Evolutionary conservation across 2,113 vertebrate genomes (phyloP).

Genomic region (Ondatra zibethicus): DNA sequence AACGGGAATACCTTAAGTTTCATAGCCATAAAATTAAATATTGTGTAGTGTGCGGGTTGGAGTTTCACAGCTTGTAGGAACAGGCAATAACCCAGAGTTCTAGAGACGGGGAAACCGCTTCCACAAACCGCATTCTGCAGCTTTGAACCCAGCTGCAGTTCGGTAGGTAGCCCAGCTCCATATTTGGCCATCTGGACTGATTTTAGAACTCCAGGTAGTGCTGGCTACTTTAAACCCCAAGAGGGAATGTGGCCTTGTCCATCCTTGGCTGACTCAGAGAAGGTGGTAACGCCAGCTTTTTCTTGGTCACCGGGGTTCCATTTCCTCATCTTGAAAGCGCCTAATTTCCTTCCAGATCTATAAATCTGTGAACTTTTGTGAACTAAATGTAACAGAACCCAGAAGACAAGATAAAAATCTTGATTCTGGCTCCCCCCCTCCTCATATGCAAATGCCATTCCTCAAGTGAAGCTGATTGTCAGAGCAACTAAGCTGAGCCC

Average conservation of each 20-base stretch:
- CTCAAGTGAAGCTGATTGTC: conserved; percentile 80
- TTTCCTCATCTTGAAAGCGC: conserved; percentile 65
- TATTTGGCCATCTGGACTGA: too few relatives aligned
- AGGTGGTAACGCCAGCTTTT: neutral
- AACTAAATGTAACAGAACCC: conserved; percentile 77
- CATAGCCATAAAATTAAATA: neutral
- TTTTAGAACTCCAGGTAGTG: neutral
- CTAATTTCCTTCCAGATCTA: conserved; percentile 66
- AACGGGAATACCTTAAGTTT: neutral
- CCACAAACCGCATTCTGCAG: neutral
- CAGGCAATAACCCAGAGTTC: neutral
- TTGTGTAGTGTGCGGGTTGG: neutral
- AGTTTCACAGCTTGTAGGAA: neutral
- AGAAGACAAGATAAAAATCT: conserved; percentile 81
- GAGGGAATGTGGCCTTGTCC: neutral
- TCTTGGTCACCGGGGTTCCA: conserved; percentile 26
- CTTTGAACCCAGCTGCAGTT: neutral
- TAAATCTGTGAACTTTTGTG: conserved; percentile 73
- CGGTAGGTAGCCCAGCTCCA: neutral
- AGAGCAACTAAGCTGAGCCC: conserved; percentile 83
- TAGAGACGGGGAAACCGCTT: neutral
- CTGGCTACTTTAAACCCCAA: neutral
- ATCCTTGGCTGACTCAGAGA: neutral
- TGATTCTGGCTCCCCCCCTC: neutral
- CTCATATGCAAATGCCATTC: conserved; percentile 83